Base-by-base conservation (phyloP, 2,888 invertebrate genomes). In the Lobophora halterata region DNA sequence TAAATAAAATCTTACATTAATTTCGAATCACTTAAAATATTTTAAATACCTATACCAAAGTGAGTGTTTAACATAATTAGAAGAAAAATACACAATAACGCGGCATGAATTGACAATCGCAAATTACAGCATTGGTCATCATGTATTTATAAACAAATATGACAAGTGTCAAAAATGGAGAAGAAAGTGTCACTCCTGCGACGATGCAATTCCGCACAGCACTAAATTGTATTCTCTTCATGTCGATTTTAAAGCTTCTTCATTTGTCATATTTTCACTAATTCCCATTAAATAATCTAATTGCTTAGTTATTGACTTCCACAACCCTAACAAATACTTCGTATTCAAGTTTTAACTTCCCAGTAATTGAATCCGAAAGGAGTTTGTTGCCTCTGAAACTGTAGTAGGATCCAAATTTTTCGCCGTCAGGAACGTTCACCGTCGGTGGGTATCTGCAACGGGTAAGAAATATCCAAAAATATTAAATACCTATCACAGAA, bases 261-360 rank as follows among this genome's bases (percentile, higher is more conserved):
- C 11, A 5, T 12, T 29, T 6, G 9, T 20, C 12, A 9, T 5
- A 16, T 10, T 7, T 9, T 4, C 19, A 13, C 25, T 6, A 19
- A 26, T 14, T 23, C 14, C 25, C 7, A 27, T 5, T 17, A 14
- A 3, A 3, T 9, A 8, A 10, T 4, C 10, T 6, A 3, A 19
- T 17, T 21, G 21, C 13, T 37, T 43, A 37, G 20, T 46, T 46
- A 13, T 48, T 46, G 10, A 50, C 67, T 34, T 83, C 81, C 0
- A 82, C 76, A 3, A 86, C 67, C 52, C 75, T 69, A n/a, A 82
- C 79, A 39, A 77, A 74, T 1, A 86, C 79, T 70, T 83, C 85
- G 41, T 85, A 86, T 44, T 86, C 76, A 36, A 86, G 57, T 51
- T 81, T 85, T 17, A 83, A 38, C 46, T 79, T 81, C 46, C 65